Evolutionary conservation across 2,888 invertebrate genomes (phyloP).

Genomic region (Eupelmus urozonus): DNA sequence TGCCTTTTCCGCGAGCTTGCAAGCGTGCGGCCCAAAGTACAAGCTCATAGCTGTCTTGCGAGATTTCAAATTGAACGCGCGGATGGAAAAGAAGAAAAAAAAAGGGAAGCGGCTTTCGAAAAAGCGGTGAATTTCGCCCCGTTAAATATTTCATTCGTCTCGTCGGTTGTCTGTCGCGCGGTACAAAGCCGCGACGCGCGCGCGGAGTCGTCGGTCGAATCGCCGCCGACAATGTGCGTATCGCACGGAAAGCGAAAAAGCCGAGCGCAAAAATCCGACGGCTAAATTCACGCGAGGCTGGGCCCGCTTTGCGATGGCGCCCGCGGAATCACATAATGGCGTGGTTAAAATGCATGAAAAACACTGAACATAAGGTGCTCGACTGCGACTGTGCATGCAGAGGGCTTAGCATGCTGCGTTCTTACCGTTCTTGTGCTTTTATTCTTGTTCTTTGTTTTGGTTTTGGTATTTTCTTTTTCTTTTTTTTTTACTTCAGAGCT

Average conservation of each 20-base stretch:
- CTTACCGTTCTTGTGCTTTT: too few relatives aligned
- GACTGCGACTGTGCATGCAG: slow-evolving; percentile 68
- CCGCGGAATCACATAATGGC: slow-evolving; percentile 14
- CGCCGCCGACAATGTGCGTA: neutral
- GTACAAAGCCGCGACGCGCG: neutral
- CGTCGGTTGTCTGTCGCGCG: neutral
- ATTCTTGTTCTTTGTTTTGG: slow-evolving; percentile 23
- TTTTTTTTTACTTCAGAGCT: neutral
- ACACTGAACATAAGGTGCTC: slow-evolving; percentile 67
- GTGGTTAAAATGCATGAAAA: slow-evolving; percentile 26
- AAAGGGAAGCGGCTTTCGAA: too few relatives aligned
- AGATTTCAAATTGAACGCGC: too few relatives aligned
- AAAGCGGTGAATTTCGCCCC: neutral
- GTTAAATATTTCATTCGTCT: neutral
- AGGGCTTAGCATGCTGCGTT: slow-evolving; percentile 65
- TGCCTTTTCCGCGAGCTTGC: too few relatives aligned
- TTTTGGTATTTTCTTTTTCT: neutral
- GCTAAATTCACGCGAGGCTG: neutral
- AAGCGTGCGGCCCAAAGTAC: too few relatives aligned
- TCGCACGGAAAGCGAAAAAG: neutral
- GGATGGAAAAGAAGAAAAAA: too few relatives aligned
- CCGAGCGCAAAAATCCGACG: neutral
- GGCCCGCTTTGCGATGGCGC: neutral
- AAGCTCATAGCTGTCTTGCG: too few relatives aligned
- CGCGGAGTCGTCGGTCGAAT: slow-evolving; percentile 8